Conservation (phyloP, 2,888 invertebrate genomes). For the Euphydryas editha region DNA sequence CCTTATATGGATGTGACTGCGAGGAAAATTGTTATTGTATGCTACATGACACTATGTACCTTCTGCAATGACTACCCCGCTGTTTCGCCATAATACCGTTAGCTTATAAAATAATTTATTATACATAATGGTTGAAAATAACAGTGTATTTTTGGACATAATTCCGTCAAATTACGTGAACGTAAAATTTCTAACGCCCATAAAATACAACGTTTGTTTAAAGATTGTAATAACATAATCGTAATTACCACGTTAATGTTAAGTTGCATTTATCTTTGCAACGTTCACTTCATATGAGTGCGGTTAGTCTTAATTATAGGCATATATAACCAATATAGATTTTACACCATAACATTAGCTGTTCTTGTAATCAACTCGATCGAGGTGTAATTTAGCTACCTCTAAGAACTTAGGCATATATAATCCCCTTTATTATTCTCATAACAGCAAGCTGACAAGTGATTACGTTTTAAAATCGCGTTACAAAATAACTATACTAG, state of each 20-base stretch:
- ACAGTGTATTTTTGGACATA: no score
- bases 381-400: neutral
- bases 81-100: conserved; percentile 25
- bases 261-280: neutral
- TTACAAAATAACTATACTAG: neutral
- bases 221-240: neutral
- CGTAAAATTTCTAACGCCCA: neutral
- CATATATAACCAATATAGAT: neutral
- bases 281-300: neutral
- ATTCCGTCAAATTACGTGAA: neutral
- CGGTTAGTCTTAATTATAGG: neutral
- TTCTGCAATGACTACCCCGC: conserved; percentile 27
- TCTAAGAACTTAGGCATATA: neutral
- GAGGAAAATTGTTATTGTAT: conserved; percentile 44
- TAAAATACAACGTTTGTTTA: neutral
- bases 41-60: conserved; percentile 30
- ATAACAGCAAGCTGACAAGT: neutral
- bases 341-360: conserved; percentile 5
- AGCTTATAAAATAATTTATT: neutral
- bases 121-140: no score
- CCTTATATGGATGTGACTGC: conserved; percentile 58
- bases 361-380: conserved; percentile 2
- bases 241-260: neutral
- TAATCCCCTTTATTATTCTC: neutral
- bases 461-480: neutral